Percentiles rank a stretch among this genome's conserved stretches.
Evolutionary conservation across 2,113 vertebrate species (phyloP).

Genomic region (Colistium nudipinnis): DNA sequence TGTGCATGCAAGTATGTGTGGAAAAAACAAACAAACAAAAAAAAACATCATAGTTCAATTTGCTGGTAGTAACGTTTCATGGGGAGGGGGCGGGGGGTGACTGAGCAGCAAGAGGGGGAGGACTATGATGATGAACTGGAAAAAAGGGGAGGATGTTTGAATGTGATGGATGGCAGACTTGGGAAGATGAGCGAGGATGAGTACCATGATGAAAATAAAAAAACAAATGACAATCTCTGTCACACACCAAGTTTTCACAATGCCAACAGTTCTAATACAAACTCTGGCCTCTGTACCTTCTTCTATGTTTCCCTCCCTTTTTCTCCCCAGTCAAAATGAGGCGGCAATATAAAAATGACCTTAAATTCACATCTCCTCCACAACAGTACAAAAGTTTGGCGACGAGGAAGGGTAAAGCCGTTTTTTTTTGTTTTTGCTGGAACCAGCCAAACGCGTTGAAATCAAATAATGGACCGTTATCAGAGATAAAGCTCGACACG

Average conservation of each 20-base stretch:
- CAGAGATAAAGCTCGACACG: constrained; percentile 36
- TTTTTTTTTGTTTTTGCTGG: constrained; percentile 54
- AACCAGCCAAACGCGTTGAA: constrained; percentile 75
- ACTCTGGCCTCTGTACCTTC: not conserved
- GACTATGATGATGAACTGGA: not conserved
- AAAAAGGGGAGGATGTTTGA: not conserved
- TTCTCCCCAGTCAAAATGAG: constrained; percentile 23
- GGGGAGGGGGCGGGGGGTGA: constrained; percentile 23
- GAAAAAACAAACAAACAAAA: not conserved
- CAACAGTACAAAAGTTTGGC: constrained; percentile 66
- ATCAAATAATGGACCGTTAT: constrained; percentile 41
- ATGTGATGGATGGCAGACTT: constrained; percentile 8
- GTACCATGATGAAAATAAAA: constrained; percentile 4
- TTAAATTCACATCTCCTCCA: constrained; percentile 61
- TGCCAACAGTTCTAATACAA: not conserved
- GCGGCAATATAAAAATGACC: constrained; percentile 61
- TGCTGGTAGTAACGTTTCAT: constrained; percentile 61
- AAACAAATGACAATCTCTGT: not conserved
- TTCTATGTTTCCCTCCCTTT: not conserved
- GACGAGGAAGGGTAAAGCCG: too few species aligned
- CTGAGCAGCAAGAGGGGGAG: constrained; percentile 25
- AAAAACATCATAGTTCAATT: constrained; percentile 13
- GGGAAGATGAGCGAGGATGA: not conserved
- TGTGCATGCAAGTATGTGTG: not conserved
- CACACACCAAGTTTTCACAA: constrained; percentile 5